phyloP scores from a whole-genome alignment of 2,113 vertebrate species.

The Tamias sibiricus region DNA sequence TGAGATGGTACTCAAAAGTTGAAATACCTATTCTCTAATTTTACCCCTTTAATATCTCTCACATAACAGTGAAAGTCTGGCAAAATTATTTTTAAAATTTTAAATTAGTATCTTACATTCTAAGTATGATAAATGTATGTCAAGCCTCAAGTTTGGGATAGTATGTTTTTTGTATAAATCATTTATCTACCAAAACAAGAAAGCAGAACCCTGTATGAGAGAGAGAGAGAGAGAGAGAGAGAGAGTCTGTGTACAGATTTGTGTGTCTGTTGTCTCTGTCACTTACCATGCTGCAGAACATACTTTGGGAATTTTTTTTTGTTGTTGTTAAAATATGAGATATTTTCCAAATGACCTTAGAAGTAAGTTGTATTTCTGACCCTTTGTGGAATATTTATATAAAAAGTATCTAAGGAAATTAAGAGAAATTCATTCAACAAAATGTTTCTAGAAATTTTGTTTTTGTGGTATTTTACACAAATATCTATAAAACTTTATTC shows the following conservation, averaged over 20 bases:
- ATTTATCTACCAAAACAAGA: not conserved
- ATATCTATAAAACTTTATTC: not conserved
- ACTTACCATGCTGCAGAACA: not conserved
- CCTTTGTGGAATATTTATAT: not conserved
- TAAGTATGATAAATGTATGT: not conserved
- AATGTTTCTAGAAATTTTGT: not conserved
- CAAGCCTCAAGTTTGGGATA: not conserved
- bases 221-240: no score
- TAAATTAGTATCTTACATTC: not conserved
- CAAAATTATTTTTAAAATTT: not conserved
- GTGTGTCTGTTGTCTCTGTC: not conserved
- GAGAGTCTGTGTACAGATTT: no score
- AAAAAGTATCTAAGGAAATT: not conserved
- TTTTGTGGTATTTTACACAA: not conserved
- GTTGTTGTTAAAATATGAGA: slow-evolving; percentile 23
- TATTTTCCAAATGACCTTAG: not conserved
- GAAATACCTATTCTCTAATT: not conserved
- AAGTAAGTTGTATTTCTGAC: not conserved
- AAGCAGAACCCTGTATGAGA: not conserved
- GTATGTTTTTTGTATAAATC: not conserved
- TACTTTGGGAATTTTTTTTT: not conserved
- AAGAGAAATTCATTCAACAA: not conserved
- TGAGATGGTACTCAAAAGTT: not conserved
- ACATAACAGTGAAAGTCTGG: not conserved
- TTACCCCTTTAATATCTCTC: not conserved